phyloP scores from a whole-genome alignment of 2,113 vertebrate genomes.

The Menidia beryllina region DNA sequence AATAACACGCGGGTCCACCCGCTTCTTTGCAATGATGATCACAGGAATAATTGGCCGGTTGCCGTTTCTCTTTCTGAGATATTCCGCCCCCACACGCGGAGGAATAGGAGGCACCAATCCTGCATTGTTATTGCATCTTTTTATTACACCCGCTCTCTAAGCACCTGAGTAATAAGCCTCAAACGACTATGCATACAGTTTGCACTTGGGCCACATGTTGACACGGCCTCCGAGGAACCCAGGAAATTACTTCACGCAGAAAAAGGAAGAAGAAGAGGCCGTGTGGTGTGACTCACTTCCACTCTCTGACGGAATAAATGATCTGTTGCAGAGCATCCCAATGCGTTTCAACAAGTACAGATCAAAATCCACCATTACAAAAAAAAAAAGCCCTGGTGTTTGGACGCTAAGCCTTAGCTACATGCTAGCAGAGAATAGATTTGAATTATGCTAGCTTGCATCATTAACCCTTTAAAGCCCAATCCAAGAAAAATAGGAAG shows the following conservation, averaged over 20 bases:
- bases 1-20: conserved; percentile 63
- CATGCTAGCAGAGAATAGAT: too few species aligned
- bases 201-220: conserved; percentile 46
- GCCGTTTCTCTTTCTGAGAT: conserved; percentile 48
- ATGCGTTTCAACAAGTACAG: conserved; percentile 35
- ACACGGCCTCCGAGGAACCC: conserved; percentile 40
- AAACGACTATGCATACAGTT: conserved; percentile 31
- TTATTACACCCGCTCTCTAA: conserved; percentile 56
- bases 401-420: background rate
- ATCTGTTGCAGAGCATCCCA: conserved; percentile 53
- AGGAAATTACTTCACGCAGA: conserved; percentile 51
- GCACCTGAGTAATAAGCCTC: conserved; percentile 67
- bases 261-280: conserved; percentile 46
- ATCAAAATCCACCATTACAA: conserved; percentile 36
- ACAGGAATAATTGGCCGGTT: conserved; percentile 57
- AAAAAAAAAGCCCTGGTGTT: too few species aligned
- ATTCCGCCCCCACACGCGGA: conserved; percentile 23
- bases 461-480: too few species aligned
- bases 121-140: conserved; percentile 47
- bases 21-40: conserved; percentile 62
- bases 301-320: too few species aligned
- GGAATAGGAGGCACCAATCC: conserved; percentile 38
- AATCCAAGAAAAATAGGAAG: too few species aligned
- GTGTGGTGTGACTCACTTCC: too few species aligned
- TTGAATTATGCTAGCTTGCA: too few species aligned